A percentile compares a stretch with the other conserved stretches of the same genome.
phyloP scores from a whole-genome alignment of 2,113 vertebrate genomes.

The Eira barbara region DNA sequence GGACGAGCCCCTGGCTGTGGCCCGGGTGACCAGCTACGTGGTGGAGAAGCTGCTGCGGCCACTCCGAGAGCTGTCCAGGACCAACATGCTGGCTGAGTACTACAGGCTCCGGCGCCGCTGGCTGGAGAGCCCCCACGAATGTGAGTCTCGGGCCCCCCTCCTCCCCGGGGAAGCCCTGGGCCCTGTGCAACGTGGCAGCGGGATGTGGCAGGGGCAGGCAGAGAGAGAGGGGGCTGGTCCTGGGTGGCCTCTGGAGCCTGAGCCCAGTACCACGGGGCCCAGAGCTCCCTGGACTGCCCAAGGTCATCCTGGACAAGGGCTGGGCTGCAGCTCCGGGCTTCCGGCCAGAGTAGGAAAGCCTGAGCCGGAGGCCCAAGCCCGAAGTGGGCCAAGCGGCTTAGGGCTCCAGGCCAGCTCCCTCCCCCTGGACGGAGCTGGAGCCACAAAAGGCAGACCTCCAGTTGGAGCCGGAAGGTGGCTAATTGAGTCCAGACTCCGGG shows the following conservation, averaged over 20 bases:
- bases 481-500: not conserved
- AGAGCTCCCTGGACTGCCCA: not conserved
- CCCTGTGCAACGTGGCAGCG: accelerated
- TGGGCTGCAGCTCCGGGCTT: not conserved
- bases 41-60: slow-evolving; percentile 87
- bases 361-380: not conserved
- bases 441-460: not conserved
- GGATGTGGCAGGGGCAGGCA: not conserved
- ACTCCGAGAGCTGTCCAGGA: slow-evolving; percentile 74
- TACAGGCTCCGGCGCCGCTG: slow-evolving; percentile 84
- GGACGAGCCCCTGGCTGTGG: slow-evolving; percentile 66
- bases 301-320: not conserved
- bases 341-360: not conserved
- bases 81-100: slow-evolving; percentile 82
- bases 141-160: slow-evolving; percentile 67
- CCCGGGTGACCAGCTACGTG: slow-evolving; percentile 81
- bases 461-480: not conserved
- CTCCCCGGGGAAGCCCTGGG: not conserved
- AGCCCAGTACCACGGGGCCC: accelerated
- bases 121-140: slow-evolving; percentile 87
- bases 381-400: accelerated
- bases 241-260: too few relatives aligned
- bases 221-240: not conserved
- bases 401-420: not conserved
- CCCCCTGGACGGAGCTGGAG: accelerated